Conservation (phyloP, 2,113 vertebrate genomes). For the Herpetotheres cachinnans region DNA sequence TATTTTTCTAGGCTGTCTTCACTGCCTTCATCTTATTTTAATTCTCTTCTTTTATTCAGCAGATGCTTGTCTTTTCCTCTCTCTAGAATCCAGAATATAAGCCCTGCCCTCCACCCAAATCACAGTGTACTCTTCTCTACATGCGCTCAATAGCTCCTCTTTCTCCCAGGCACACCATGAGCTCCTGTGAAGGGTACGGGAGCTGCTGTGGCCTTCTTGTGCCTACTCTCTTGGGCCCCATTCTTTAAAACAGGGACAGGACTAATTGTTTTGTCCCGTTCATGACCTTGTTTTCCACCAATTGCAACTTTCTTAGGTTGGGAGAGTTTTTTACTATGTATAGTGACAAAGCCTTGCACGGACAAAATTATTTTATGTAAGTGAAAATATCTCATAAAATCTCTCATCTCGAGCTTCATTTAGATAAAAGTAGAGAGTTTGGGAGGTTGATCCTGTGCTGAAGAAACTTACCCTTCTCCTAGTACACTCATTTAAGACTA, state of each 20-base stretch:
- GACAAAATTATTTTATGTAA: neutral
- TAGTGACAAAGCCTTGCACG: neutral
- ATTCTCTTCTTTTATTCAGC: neutral
- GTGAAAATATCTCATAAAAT: neutral
- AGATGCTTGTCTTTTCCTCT: neutral
- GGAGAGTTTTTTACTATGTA: neutral
- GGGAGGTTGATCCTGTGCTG: neutral
- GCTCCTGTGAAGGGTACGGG: rapidly evolving
- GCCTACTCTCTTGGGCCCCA: too few relatives aligned
- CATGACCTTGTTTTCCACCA: neutral
- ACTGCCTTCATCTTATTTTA: neutral
- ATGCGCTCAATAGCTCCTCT: neutral
- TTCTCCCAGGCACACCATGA: neutral
- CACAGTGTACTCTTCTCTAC: neutral
- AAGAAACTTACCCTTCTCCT: neutral
- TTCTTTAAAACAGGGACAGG: neutral
- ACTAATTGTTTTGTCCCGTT: neutral
- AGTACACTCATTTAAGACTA: neutral
- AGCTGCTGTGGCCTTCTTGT: neutral
- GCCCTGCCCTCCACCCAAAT: neutral
- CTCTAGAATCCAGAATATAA: neutral
- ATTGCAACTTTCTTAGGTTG: neutral
- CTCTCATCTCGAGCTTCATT: neutral
- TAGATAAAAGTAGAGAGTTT: neutral
- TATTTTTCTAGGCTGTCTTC: neutral